Base-by-base conservation (phyloP, 2,113 vertebrate species). In the Thinocorus orbignyianus region DNA sequence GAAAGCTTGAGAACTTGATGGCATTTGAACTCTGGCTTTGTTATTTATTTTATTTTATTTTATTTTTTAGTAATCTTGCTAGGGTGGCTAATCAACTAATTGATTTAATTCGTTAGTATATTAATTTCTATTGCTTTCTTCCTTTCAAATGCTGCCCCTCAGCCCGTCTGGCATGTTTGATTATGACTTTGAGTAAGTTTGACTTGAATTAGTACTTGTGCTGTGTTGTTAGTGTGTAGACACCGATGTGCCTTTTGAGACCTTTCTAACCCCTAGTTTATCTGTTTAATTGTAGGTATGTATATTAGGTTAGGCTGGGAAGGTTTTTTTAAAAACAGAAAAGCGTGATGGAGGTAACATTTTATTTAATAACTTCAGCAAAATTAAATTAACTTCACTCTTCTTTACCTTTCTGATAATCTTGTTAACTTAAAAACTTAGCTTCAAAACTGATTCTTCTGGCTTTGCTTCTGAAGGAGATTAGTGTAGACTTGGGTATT, bases 121-220 rank as follows among this genome's bases (percentile, higher is more conserved):
- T 99, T 99, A 99, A 99, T 99, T 97, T 98, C 98, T 99, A 95
- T 98, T 99, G 98, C 99, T 99, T 98, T 99, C 98, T 99, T 99
- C 99, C 98, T 99, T 98, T 98, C 98, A 98, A 98, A 98, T 97
- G 98, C 98, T 99, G 98, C 98, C 98, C 98, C 97, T 98, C 99
- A 99, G 99, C 98, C 99, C 99, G 98, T 99, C 99, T 98, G 99
- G 99, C 99, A 99, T 99, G 99, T 99, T 99, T 99, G 99, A 99
- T 99, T 99, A 99, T 99, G 99, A 99, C 99, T 99, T 99, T 98
- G 99, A 99, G 99, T 99, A 99, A 99, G 99, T 99, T 98, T 98
- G 98, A 98, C 98, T 98, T 98, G 98, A 98, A 98, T 98, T 98
- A 98, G 99, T 98, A 97, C 98, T 98, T 98, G 98, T 98, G 98